Conservation (phyloP, 2,797 vertebrate species). For the Nyctibius grandis region DNA sequence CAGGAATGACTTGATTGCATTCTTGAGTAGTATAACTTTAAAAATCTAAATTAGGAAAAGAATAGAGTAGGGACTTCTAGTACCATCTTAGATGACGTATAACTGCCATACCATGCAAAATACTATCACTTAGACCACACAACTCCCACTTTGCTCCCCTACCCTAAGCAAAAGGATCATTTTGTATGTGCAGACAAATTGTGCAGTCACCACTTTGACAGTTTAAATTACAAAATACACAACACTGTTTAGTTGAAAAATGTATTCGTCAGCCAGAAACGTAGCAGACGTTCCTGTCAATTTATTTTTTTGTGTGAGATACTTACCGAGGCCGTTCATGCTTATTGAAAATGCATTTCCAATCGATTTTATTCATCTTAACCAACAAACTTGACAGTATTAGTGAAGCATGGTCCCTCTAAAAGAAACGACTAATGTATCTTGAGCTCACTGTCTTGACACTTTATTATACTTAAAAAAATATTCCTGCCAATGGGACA, state of each 20-base stretch:
- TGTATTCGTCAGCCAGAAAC: background rate
- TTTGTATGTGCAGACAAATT: background rate
- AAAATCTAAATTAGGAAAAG: background rate
- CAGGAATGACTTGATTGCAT: background rate
- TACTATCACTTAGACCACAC: background rate
- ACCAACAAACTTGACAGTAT: background rate
- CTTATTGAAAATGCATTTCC: slow-evolving; percentile 37
- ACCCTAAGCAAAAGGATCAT: background rate
- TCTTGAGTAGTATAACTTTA: background rate
- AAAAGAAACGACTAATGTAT: background rate
- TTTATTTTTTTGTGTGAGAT: background rate
- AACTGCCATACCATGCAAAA: background rate
- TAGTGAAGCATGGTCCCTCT: background rate
- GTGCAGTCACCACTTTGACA: background rate
- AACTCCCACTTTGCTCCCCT: background rate
- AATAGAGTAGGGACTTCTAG: background rate
- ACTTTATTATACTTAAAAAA: slow-evolving; percentile 10
- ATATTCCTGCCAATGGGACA: background rate
- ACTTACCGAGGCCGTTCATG: background rate
- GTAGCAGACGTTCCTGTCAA: background rate
- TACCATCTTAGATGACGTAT: background rate
- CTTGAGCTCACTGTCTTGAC: background rate
- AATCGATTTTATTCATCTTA: slow-evolving; percentile 15
- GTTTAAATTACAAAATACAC: background rate
- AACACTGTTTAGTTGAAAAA: background rate